A percentile compares a stretch with the other conserved stretches of the same genome.
These are phyloP conservation scores for Pangasianodon gigas DNA, from an alignment of 2,113 vertebrate species.

Conservation along the genomic window DNA sequence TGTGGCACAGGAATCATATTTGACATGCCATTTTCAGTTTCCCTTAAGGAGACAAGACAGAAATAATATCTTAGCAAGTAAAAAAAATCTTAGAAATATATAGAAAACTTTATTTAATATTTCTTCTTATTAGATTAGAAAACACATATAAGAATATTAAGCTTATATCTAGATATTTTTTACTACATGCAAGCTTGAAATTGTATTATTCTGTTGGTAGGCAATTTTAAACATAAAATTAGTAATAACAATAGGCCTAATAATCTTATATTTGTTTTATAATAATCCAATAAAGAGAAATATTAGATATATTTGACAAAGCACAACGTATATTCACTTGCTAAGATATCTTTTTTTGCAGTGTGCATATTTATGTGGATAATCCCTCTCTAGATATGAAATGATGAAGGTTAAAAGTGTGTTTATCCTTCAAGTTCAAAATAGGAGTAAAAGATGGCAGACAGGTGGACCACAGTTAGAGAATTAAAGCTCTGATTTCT, in stretches of 20 bases:
- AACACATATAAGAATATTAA: neutral
- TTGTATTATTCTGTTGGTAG: neutral
- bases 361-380: neutral
- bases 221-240: neutral
- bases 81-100: neutral
- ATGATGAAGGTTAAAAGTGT: neutral
- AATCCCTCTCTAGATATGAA: neutral
- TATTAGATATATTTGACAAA: neutral
- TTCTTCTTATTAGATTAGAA: neutral
- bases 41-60: neutral
- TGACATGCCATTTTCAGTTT: neutral
- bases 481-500: constrained; percentile 15
- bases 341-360: too few relatives aligned
- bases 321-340: too few relatives aligned
- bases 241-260: neutral
- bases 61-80: neutral
- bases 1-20: neutral
- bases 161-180: neutral
- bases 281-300: neutral
- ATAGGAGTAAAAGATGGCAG: constrained; percentile 22
- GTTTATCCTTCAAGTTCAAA: neutral
- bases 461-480: constrained; percentile 16
- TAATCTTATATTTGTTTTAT: neutral
- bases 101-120: neutral
- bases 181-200: neutral